Base-by-base conservation (phyloP, 2,888 invertebrate species). In the Protula sp. region DNA sequence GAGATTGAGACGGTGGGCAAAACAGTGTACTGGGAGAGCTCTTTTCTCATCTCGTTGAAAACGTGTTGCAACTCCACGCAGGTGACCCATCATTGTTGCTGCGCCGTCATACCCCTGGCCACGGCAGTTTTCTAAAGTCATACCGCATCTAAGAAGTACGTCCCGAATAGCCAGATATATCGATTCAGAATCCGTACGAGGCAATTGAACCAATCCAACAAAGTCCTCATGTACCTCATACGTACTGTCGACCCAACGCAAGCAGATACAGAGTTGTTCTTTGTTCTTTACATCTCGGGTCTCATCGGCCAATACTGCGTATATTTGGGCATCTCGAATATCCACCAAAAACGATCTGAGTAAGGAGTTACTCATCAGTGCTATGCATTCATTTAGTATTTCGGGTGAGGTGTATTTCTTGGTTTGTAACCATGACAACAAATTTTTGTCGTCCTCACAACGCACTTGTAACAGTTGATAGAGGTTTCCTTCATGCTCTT, bases 31-130 rank as follows among this genome's bases (percentile, higher is more conserved):
- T 19, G 26, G 50, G 14, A 57, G 48, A 4, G 57, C 57, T n/a
- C 2, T 19, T 24, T 48, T 48, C 24, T 27, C 29, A 5, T 29
- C n/a, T 2, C 30, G 22, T n/a, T 29, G 28, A 27, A 48, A 50
- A 27, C 24, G 14, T 22, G 28, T 26, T 28, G 28, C 57, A 22
- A 57, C 57, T 19, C 57, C 57, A 57, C n/a, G 47, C 48, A 48
- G 22, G 2, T 27, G 47, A 5, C 57, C 57, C 24, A 28, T 29
- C 57, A 57, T 57, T 29, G 47, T 57, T 28, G 50, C 50, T 2
- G 57, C 57, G 5, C 57, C 57, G 50, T 57, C 57, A 57, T 50
- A 57, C 22, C 29, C 57, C 24, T 57, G 57, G 24, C 57, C 57
- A 22, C 57, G 26, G 26, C 57, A 57, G 3, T 50, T 27, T 2